These are phyloP conservation scores for Orientallactaga bullata DNA, from an alignment of 2,113 vertebrate species.

Conservation along the genomic window DNA sequence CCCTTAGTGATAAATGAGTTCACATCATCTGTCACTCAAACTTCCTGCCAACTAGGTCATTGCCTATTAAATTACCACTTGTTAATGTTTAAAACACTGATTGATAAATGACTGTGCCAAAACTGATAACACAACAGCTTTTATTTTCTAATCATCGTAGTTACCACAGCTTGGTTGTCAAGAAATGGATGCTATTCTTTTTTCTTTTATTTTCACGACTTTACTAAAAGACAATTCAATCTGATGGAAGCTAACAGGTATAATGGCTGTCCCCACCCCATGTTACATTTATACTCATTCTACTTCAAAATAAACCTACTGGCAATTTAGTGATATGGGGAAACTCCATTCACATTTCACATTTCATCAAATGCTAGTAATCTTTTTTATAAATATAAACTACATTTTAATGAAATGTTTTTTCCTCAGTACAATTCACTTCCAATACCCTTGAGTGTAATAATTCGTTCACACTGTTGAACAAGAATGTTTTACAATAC, in stretches of 20 bases:
- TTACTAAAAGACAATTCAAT: slow-evolving; percentile 87
- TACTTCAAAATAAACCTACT: slow-evolving; percentile 89
- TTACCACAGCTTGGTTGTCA: slow-evolving; percentile 89
- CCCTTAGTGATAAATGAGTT: slow-evolving; percentile 95
- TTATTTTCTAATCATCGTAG: slow-evolving; percentile 89
- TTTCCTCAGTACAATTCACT: slow-evolving; percentile 91
- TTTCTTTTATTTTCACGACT: slow-evolving; percentile 71
- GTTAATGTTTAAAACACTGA: slow-evolving; percentile 98
- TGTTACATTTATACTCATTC: slow-evolving; percentile 85
- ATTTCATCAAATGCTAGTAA: slow-evolving; percentile 92
- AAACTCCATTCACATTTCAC: slow-evolving; percentile 90
- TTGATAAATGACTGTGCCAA: slow-evolving; percentile 97
- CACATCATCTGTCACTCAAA: slow-evolving; percentile 97
- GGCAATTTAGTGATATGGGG: slow-evolving; percentile 87
- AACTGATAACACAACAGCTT: slow-evolving; percentile 93
- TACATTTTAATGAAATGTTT: slow-evolving; percentile 92
- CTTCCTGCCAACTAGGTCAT: slow-evolving; percentile 97
- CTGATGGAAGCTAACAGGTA: slow-evolving; percentile 87
- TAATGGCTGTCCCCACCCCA: slow-evolving; percentile 80
- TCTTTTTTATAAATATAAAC: slow-evolving; percentile 92
- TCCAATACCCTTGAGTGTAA: slow-evolving; percentile 89
- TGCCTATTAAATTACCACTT: slow-evolving; percentile 99
- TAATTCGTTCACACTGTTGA: slow-evolving; percentile 90
- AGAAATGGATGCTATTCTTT: slow-evolving; percentile 82
- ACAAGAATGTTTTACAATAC: slow-evolving; percentile 92